Conservation (phyloP, 2,888 invertebrate genomes). For the Julus scanicus region DNA sequence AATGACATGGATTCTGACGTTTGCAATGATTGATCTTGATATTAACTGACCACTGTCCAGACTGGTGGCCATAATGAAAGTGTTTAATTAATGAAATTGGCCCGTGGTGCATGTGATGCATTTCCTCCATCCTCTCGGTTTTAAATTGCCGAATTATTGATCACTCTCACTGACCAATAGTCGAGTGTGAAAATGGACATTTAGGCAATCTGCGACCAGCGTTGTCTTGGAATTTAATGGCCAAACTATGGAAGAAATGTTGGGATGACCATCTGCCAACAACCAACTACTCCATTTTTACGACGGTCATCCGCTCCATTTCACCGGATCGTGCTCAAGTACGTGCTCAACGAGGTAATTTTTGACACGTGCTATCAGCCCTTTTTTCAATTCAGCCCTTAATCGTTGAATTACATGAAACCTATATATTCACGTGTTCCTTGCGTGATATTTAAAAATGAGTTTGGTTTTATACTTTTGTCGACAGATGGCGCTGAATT, state of each 20-base stretch:
- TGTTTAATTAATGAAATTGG: slow-evolving; percentile 15
- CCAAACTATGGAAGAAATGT: neutral
- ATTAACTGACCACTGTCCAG: slow-evolving; percentile 4
- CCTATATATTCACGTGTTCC: neutral
- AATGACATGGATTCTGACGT: neutral
- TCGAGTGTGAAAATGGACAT: neutral
- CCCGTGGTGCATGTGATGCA: neutral
- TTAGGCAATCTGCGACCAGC: neutral
- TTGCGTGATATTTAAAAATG: neutral
- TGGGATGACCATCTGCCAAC: slow-evolving; percentile 10
- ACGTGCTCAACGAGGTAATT: neutral
- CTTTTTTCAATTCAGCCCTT: neutral
- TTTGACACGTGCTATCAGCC: neutral
- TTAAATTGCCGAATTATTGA: neutral
- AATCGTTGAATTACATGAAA: neutral
- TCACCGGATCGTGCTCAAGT: neutral
- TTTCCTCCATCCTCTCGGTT: neutral
- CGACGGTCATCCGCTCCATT: slow-evolving; percentile 39
- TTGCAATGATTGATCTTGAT: neutral
- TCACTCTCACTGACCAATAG: neutral
- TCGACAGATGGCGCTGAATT: neutral
- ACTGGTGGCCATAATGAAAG: neutral
- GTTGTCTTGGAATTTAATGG: neutral
- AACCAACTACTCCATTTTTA: slow-evolving; percentile 18
- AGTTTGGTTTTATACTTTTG: neutral